phyloP scores from a whole-genome alignment of 2,797 vertebrate genomes.

The Florisuga fusca region DNA sequence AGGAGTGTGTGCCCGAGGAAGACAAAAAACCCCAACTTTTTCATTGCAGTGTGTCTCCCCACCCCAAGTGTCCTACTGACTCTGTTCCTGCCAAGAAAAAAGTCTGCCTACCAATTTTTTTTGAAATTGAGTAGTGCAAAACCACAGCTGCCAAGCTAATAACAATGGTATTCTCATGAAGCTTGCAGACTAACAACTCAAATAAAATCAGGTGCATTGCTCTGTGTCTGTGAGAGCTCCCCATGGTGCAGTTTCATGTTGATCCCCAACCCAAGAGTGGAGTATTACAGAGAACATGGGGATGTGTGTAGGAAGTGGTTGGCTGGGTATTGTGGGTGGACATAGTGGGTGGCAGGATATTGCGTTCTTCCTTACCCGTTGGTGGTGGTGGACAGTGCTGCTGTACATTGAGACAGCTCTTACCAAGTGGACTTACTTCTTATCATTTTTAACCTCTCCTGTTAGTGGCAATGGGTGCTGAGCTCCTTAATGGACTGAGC shows the following conservation, averaged over 20 bases:
- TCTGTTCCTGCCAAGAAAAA: background rate
- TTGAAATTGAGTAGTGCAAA: background rate
- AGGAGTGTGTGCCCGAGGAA: background rate
- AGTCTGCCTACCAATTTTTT: background rate
- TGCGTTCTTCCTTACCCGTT: background rate
- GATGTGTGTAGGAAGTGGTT: background rate
- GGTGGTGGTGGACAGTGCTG: background rate
- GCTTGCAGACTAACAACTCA: background rate
- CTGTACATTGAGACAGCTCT: accelerated
- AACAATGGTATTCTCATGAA: background rate
- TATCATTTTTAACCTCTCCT: background rate
- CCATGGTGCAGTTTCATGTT: accelerated
- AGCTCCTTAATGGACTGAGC: background rate
- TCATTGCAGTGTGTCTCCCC: background rate
- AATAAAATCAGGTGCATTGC: background rate
- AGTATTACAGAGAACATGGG: background rate
- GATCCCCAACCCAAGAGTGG: accelerated
- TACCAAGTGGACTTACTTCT: too few relatives aligned
- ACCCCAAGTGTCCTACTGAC: background rate
- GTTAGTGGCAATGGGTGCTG: background rate
- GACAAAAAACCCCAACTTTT: background rate
- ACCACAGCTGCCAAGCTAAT: background rate
- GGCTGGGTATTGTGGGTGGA: too few relatives aligned
- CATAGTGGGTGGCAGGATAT: background rate
- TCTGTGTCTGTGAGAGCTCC: background rate